phyloP scores from a whole-genome alignment of 2,888 invertebrate genomes.

The Azorinus chamasolen region DNA sequence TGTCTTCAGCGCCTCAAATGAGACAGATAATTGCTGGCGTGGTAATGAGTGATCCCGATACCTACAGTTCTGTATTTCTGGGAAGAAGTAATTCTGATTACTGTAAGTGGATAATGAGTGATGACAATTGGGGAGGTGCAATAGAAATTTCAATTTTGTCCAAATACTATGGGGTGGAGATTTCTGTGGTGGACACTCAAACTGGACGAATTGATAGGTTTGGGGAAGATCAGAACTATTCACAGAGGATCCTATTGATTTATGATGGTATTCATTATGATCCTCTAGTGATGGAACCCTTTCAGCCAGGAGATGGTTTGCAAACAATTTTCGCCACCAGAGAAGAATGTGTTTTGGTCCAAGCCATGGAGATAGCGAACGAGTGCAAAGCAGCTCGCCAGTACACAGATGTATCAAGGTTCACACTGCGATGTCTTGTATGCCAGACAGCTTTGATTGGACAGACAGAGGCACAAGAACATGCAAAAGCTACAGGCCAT shows the following conservation, averaged over 20 bases:
- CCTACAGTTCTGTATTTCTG: conserved; percentile 94
- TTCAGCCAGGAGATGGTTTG: conserved; percentile 81
- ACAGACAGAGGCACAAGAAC: conserved; percentile 93
- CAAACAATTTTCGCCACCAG: conserved; percentile 93
- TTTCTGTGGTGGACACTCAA: conserved; percentile 96
- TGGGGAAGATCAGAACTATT: conserved; percentile 96
- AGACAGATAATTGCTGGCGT: conserved; percentile 95
- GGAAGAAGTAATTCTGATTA: conserved; percentile 92
- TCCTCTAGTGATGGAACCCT: conserved; percentile 94
- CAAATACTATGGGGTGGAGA: conserved; percentile 95
- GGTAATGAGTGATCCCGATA: conserved; percentile 92
- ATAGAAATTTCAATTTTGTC: conserved; percentile 96
- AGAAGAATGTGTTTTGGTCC: conserved; percentile 91
- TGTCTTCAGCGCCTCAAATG: conserved; percentile 91
- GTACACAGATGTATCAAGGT: conserved; percentile 96
- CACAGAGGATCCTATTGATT: conserved; percentile 93
- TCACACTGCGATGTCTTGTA: conserved; percentile 93
- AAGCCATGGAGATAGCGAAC: conserved; percentile 94
- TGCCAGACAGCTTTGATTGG: conserved; percentile 93
- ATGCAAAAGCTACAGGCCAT: conserved; percentile 95
- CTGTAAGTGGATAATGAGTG: conserved; percentile 95
- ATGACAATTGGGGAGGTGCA: conserved; percentile 96
- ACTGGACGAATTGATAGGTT: conserved; percentile 94
- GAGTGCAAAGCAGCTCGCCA: conserved; percentile 96
- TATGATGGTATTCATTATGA: conserved; percentile 99